These are phyloP conservation scores for Ctenochaetus hawaiiensis DNA, from an alignment of 2,797 vertebrate species.

Conservation along the genomic window DNA sequence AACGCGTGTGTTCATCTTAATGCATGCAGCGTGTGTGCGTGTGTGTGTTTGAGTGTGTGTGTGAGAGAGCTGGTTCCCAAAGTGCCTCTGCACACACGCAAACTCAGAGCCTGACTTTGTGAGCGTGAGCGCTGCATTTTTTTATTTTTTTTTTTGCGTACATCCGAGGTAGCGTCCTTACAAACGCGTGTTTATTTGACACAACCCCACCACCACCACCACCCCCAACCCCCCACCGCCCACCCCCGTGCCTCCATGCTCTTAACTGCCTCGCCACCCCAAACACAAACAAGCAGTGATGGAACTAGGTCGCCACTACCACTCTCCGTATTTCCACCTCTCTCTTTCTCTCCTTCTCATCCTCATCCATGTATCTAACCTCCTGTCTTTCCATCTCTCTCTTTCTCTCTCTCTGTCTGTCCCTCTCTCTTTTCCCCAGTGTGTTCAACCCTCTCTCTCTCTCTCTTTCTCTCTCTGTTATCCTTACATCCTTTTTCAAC, in stretches of 20 bases:
- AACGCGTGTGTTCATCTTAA: background rate
- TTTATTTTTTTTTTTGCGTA: slow-evolving; percentile 1
- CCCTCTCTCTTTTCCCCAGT: slow-evolving; percentile 10
- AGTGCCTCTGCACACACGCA: slow-evolving; percentile 15
- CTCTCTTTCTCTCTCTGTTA: too few relatives aligned
- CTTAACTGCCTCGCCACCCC: slow-evolving; percentile 79
- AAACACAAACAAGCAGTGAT: slow-evolving; percentile 88
- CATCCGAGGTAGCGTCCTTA: slow-evolving; percentile 37
- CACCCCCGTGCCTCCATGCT: slow-evolving; percentile 75
- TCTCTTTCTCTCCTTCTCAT: slow-evolving; percentile 47
- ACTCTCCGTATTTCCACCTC: slow-evolving; percentile 48
- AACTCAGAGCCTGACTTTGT: slow-evolving; percentile 12
- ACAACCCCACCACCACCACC: slow-evolving; percentile 33
- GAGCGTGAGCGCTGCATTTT: slow-evolving; percentile 2
- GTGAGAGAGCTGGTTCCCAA: slow-evolving; percentile 8
- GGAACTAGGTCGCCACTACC: slow-evolving; percentile 86
- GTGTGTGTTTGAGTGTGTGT: background rate
- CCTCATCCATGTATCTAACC: slow-evolving; percentile 22
- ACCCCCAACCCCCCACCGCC: slow-evolving; percentile 35
- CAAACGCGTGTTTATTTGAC: slow-evolving; percentile 58
- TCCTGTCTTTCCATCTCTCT: slow-evolving; percentile 1
- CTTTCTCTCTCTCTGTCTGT: slow-evolving; percentile 18
- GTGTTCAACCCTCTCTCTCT: background rate
- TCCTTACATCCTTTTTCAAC: slow-evolving; percentile 11
- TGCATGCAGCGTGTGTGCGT: background rate